Conservation (phyloP, 2,797 vertebrate species). For the Trematomus bernacchii region DNA sequence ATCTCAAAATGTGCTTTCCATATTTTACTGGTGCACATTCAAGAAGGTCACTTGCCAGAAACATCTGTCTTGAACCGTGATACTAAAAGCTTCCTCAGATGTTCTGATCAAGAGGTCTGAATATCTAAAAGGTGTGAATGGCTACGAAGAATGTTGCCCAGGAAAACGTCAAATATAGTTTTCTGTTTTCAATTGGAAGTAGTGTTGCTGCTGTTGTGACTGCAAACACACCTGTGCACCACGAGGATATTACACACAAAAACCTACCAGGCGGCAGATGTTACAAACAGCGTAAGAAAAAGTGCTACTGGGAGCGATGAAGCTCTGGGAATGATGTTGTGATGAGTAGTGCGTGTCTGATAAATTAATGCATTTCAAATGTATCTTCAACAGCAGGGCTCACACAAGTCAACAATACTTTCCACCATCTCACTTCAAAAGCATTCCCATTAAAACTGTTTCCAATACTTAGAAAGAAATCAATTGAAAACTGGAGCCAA, state of each 20-base stretch:
- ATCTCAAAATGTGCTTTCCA: conserved; percentile 29
- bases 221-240: conserved; percentile 25
- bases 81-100: not conserved
- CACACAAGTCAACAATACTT: conserved; percentile 49
- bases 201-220: not conserved
- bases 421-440: conserved; percentile 60
- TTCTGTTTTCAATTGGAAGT: not conserved
- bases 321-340: conserved; percentile 16
- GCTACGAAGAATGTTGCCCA: not conserved
- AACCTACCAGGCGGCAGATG: conserved; percentile 9
- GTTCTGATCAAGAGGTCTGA: not conserved
- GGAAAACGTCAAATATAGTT: not conserved
- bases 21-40: conserved; percentile 34
- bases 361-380: conserved; percentile 69
- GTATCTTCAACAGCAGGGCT: conserved; percentile 55
- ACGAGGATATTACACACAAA: conserved; percentile 4
- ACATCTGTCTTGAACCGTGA: not conserved
- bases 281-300: not conserved
- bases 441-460: conserved; percentile 69
- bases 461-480: conserved; percentile 50
- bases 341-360: conserved; percentile 52
- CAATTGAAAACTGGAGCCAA: conserved; percentile 41
- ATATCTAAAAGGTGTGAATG: conserved; percentile 11
- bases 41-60: conserved; percentile 5
- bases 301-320: not conserved